Percentiles rank a stretch among this genome's conserved stretches.
Evolutionary conservation across 1,140 invertebrate species (phyloP).

Genomic region (Cydia amplana): DNA sequence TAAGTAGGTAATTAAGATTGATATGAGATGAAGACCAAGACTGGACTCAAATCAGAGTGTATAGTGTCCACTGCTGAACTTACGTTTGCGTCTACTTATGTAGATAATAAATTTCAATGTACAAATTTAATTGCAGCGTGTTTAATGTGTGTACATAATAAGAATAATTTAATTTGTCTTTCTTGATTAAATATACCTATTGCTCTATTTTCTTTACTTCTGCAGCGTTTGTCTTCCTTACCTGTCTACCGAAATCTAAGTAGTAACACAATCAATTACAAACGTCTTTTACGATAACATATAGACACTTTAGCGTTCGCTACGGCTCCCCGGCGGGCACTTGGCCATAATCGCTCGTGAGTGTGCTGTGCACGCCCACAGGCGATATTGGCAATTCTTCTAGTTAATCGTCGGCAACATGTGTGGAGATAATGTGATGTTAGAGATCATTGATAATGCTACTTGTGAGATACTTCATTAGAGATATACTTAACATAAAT

Average conservation of each 20-base stretch:
- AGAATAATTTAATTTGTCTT: not conserved
- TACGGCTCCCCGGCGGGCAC: conserved; percentile 64
- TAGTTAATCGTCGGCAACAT: conserved; percentile 32
- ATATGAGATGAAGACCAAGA: too few relatives aligned
- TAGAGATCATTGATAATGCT: not conserved
- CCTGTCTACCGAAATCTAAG: conserved; percentile 20
- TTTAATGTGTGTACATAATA: too few relatives aligned
- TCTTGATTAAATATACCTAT: not conserved
- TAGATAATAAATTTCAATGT: too few relatives aligned
- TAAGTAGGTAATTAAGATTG: too few relatives aligned
- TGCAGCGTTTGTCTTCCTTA: not conserved
- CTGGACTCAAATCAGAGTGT: too few relatives aligned
- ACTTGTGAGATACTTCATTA: too few relatives aligned
- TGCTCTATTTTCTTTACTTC: not conserved
- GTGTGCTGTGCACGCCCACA: conserved; percentile 51
- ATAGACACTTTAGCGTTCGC: conserved; percentile 44
- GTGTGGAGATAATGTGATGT: conserved; percentile 32
- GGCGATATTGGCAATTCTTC: conserved; percentile 50
- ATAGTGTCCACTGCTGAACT: too few relatives aligned
- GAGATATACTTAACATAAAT: too few relatives aligned
- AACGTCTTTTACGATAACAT: conserved; percentile 36
- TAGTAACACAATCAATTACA: conserved; percentile 47
- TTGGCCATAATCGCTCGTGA: conserved; percentile 61
- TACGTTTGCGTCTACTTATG: too few relatives aligned
- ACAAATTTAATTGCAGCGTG: too few relatives aligned